Evolutionary conservation across 2,888 invertebrate species (phyloP), one percentile per base, ranked within the genome.

Genomic region (Chymomyza caudatula): DNA sequence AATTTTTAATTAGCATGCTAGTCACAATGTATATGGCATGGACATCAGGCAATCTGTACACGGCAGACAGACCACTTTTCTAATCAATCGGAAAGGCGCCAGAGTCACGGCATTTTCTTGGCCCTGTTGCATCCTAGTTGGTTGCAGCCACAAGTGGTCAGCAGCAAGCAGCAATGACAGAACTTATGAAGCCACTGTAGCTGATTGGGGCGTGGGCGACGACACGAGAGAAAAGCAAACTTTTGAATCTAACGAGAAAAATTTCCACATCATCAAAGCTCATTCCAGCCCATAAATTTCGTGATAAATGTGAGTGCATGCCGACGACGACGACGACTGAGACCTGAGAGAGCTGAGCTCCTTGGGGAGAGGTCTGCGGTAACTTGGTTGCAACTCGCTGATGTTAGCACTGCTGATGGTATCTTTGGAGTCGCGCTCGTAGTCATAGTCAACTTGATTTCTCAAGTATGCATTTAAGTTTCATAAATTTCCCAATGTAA

Each of bases 241-340:
- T 79, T 86, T 87, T 86, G 84, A 88, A 82, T 87, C 86, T 88
- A 87, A 86, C 85, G 81, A 85, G 86, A 84, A 85, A 89, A 88
- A 89, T 89, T 89, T 89, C 90, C 90, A 89, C 89, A 88, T 90
- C 89, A 89, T 88, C 89, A 88, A 87, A 87, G 88, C 86, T 88
- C 88, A 89, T 90, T 90, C 90, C 89, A 87, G 86, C 77, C 89
- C 82, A 89, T 89, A 90, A 89, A 90, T 88, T 89, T 84, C 84
- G 83, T 89, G 88, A 89, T 89, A 89, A 88, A 88, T 89, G 88
- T 73, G 74, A 73, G 79, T 73, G 77, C 77, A 69, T 67, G 76
- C 76, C 64, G 73, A 66, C 70, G 69, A 3, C 44, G 44, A 44
- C 8, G 44, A 15, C 44, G 19, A 51, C 17, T 47, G 44, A 47